phyloP scores from a whole-genome alignment of 2,888 invertebrate genomes.

The Cheilosia vulpina region DNA sequence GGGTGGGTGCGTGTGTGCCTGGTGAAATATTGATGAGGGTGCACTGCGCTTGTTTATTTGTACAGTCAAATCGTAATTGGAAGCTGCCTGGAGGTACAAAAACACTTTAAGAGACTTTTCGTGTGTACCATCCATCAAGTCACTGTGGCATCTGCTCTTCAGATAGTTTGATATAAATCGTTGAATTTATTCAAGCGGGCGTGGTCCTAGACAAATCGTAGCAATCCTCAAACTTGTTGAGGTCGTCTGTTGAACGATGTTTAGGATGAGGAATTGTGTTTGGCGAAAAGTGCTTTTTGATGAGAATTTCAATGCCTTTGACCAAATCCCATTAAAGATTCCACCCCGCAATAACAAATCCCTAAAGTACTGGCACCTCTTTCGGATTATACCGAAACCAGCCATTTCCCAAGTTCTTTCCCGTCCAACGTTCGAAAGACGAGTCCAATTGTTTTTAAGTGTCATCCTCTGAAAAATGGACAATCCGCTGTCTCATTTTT shows the following conservation, averaged over 20 bases:
- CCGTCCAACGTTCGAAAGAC: neutral
- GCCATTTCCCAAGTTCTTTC: neutral
- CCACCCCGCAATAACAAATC: neutral
- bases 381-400: slow-evolving; percentile 7
- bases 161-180: neutral
- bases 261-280: no score
- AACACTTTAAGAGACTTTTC: slow-evolving; percentile 22
- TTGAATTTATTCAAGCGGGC: no score
- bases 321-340: neutral
- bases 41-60: slow-evolving; percentile 59
- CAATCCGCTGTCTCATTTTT: slow-evolving; percentile 51
- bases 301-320: neutral
- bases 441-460: slow-evolving; percentile 33
- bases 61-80: slow-evolving; percentile 66
- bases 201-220: no score
- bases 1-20: neutral
- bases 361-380: neutral
- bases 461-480: slow-evolving; percentile 59
- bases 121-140: neutral
- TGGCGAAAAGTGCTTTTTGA: no score
- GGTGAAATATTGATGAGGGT: slow-evolving; percentile 47
- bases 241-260: no score
- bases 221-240: no score
- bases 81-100: slow-evolving; percentile 31
- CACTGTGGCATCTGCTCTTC: neutral